phyloP scores from a whole-genome alignment of 2,113 vertebrate species.

The Tichodroma muraria region DNA sequence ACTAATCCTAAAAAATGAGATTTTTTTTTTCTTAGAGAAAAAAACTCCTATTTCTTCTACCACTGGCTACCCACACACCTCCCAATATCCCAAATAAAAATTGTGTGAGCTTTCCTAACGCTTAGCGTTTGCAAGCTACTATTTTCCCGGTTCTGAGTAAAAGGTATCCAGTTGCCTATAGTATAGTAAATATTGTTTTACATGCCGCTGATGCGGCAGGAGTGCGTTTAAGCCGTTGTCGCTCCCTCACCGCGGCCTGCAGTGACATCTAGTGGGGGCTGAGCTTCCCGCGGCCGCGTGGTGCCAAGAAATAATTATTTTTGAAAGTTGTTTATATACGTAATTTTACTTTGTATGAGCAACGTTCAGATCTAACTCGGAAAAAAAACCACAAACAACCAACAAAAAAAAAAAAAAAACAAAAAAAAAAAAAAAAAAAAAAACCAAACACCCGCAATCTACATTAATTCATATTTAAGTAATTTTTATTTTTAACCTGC shows the following conservation, averaged over 20 bases:
- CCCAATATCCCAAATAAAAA: neutral
- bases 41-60: neutral
- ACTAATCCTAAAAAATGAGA: neutral
- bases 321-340: neutral
- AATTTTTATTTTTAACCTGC: neutral
- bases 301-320: neutral
- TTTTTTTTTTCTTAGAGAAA: neutral
- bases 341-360: neutral
- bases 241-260: constrained; percentile 12
- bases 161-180: neutral
- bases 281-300: neutral
- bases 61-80: neutral
- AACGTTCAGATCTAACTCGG: neutral
- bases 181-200: neutral
- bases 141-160: neutral
- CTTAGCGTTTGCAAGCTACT: neutral
- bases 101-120: neutral
- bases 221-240: too few relatives aligned
- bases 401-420: too few relatives aligned
- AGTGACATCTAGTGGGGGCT: constrained; percentile 68
- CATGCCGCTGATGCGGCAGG: too few relatives aligned
- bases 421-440: too few relatives aligned
- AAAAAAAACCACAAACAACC: too few relatives aligned
- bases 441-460: neutral
- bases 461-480: neutral